Evolutionary conservation across 2,888 invertebrate species (phyloP).

Genomic region (Cryptosula pallasiana): DNA sequence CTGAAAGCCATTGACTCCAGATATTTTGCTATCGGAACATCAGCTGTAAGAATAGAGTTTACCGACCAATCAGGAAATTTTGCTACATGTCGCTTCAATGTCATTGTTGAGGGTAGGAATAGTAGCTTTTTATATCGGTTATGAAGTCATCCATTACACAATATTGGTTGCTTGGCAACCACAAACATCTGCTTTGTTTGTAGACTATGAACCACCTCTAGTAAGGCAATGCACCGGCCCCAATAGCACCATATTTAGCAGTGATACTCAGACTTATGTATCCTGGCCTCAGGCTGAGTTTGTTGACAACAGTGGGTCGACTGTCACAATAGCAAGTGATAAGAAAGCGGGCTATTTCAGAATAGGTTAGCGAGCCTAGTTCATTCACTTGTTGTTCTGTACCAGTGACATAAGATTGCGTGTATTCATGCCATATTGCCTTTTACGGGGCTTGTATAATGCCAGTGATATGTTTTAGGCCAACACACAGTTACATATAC

Average conservation of each 20-base stretch:
- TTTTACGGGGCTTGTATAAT: neutral
- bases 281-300: neutral
- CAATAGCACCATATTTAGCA: neutral
- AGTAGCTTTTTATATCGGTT: neutral
- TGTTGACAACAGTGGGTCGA: neutral
- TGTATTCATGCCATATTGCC: no score
- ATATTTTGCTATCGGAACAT: neutral
- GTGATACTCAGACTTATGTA: conserved; percentile 17
- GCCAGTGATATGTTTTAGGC: neutral
- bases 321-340: neutral
- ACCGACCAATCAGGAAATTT: neutral
- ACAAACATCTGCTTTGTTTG: no score
- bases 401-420: no score
- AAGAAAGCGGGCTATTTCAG: neutral
- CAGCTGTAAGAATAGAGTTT: neutral
- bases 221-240: conserved; percentile 3
- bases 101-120: neutral
- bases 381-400: no score
- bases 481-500: conserved; percentile 6
- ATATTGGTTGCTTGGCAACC: no score
- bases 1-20: neutral
- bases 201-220: neutral
- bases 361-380: neutral
- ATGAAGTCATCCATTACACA: no score
- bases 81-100: neutral